These are phyloP conservation scores for Machimus rusticus DNA, from an alignment of 2,888 invertebrate species.

Conservation along the genomic window DNA sequence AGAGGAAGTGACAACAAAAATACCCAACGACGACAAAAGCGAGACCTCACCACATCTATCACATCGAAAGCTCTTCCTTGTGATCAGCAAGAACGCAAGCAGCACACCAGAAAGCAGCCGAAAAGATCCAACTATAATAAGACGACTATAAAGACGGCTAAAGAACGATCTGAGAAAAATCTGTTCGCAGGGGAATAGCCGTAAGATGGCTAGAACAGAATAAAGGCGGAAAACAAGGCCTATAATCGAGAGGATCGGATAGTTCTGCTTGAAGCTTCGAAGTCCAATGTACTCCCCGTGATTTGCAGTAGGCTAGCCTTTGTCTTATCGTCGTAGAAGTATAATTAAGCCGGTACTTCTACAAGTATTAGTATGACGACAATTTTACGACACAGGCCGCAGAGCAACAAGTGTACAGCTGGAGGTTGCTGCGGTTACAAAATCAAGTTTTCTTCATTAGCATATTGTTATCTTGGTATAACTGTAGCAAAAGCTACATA, in stretches of 20 bases:
- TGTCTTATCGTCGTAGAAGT: not conserved
- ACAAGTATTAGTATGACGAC: not conserved
- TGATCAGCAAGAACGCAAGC: not conserved
- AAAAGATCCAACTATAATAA: not conserved
- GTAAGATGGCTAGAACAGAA: not conserved
- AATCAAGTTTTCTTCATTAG: not conserved
- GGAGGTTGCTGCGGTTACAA: not conserved
- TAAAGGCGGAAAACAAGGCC: not conserved
- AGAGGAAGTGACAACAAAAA: slow-evolving; percentile 18
- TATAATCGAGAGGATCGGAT: not conserved
- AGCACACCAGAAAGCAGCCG: not conserved
- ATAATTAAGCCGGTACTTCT: not conserved
- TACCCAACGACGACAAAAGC: not conserved
- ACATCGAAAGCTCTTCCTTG: not conserved
- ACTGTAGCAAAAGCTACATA: no score
- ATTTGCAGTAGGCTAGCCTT: not conserved
- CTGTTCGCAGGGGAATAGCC: not conserved
- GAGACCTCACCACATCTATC: not conserved
- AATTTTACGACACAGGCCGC: not conserved
- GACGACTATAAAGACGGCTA: not conserved
- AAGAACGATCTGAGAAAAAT: not conserved
- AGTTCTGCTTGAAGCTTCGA: not conserved
- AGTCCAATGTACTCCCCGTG: not conserved
- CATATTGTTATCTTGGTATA: no score
- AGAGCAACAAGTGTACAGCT: slow-evolving; percentile 3